phyloP scores from a whole-genome alignment of 1,140 invertebrate species.

The Magallana gigas region DNA sequence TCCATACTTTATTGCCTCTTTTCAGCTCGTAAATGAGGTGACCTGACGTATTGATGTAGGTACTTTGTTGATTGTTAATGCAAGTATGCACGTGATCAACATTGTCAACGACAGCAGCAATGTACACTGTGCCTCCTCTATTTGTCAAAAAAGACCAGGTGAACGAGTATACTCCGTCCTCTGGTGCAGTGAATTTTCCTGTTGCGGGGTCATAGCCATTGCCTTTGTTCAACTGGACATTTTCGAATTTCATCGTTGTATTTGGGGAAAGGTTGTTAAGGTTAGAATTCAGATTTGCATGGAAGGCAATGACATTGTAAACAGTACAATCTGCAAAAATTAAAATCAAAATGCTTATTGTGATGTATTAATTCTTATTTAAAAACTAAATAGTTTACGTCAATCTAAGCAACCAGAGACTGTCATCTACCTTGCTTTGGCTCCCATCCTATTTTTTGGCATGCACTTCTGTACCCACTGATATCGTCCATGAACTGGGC shows the following conservation, averaged over 20 bases:
- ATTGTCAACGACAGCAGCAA: neutral
- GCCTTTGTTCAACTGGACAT: neutral
- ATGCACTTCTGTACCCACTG: too few species aligned
- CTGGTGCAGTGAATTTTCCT: neutral
- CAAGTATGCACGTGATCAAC: neutral
- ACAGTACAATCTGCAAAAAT: neutral
- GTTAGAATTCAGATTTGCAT: neutral
- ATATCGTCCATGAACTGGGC: too few species aligned
- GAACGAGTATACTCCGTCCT: neutral
- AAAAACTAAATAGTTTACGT: too few species aligned
- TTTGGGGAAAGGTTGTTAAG: neutral
- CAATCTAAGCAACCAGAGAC: too few species aligned
- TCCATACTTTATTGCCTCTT: neutral
- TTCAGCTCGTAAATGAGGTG: neutral
- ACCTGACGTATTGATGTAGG: neutral
- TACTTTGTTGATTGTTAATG: neutral
- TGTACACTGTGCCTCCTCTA: neutral
- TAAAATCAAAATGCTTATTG: too few species aligned
- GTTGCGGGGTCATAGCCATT: neutral
- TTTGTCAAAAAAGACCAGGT: neutral
- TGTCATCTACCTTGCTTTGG: too few species aligned
- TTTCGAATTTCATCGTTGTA: neutral
- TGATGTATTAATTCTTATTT: too few species aligned
- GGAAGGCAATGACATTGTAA: neutral
- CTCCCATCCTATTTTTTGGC: too few species aligned